Base-by-base conservation (phyloP, 1,140 invertebrate species). In the Varroa destructor region DNA sequence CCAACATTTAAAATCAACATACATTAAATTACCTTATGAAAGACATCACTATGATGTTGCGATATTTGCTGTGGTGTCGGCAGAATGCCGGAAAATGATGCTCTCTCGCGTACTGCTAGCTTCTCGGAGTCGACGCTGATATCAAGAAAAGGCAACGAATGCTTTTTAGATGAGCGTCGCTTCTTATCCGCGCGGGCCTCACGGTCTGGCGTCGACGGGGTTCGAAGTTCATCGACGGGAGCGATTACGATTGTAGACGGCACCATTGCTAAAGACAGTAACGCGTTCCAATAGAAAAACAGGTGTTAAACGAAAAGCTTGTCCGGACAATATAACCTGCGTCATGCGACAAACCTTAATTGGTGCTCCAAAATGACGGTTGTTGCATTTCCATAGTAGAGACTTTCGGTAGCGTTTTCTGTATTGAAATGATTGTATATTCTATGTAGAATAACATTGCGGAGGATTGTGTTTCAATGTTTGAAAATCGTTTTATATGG, bases 11-110 rank as follows among this genome's bases (percentile, higher is more conserved):
- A 25, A 25, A 25, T 25, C 25, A 25, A 25, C 25, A 25, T 25
- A 25, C 0, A 25, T 25, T 25, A 25, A 25, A 25, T 86, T 72
- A 91, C 88, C 75, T 86, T 85, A 76, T 88, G 87, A 71, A 90
- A 80, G 0, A 87, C 84, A 77, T 90, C 88, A 46, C 81, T 81
- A 76, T 83, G 77, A 75, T 83, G 78, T 71, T 83, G 71, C 76
- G 61, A 67, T 5, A 67, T 12, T 46, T 12, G 14, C 78, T 80
- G 82, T 61, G 83, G 87, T 85, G 78, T 88, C 87, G 77, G 88
- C 37, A 67, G 46, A 12, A 67, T 67, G 12, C 61, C 61, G 61
- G 61, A 67, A 67, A 67, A 67, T 3, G 61, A 67, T 40, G 61
- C 61, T 12, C 61, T 40, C 61, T 67, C 61, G 12, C 61, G 61